These are phyloP conservation scores for Andricus curvator DNA, from an alignment of 2,888 invertebrate genomes.

Conservation along the genomic window DNA sequence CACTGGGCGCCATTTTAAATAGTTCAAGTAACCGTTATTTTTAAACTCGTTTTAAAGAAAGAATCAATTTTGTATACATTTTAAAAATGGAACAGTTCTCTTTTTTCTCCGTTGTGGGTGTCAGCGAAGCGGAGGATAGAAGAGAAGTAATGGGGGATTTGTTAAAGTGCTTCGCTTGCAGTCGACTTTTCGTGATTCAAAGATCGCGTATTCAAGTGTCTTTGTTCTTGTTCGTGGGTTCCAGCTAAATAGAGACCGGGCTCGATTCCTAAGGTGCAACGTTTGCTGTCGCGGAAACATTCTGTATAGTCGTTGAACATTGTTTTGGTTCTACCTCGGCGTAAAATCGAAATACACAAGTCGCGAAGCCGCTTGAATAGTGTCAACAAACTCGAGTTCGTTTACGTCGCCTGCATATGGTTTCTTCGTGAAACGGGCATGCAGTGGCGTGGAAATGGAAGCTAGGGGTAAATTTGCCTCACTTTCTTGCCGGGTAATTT, in stretches of 20 bases:
- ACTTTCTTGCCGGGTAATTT: too few species aligned
- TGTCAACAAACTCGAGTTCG: conserved; percentile 37
- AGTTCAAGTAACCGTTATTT: too few species aligned
- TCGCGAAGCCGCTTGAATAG: conserved; percentile 16
- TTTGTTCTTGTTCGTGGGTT: conserved; percentile 31
- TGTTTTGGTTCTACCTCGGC: conserved; percentile 26
- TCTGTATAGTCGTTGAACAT: background rate
- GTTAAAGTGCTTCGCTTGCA: conserved; percentile 5
- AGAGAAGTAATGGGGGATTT: background rate
- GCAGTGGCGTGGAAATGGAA: conserved; percentile 9
- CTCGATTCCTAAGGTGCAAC: conserved; percentile 21
- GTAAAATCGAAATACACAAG: conserved; percentile 33
- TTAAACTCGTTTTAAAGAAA: too few species aligned
- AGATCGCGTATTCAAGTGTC: conserved; percentile 2
- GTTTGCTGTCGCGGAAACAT: background rate
- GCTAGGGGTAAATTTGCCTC: background rate
- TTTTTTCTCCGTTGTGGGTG: background rate
- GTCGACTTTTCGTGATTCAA: conserved; percentile 21
- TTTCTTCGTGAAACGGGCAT: background rate
- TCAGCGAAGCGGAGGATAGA: background rate
- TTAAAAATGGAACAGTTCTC: too few species aligned
- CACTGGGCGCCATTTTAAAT: too few species aligned
- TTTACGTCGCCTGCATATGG: conserved; percentile 31
- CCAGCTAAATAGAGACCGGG: background rate
- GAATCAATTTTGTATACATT: too few species aligned